Evolutionary conservation across 2,113 vertebrate species (phyloP).

Genomic region (Dunckerocampus dactyliophorus): DNA sequence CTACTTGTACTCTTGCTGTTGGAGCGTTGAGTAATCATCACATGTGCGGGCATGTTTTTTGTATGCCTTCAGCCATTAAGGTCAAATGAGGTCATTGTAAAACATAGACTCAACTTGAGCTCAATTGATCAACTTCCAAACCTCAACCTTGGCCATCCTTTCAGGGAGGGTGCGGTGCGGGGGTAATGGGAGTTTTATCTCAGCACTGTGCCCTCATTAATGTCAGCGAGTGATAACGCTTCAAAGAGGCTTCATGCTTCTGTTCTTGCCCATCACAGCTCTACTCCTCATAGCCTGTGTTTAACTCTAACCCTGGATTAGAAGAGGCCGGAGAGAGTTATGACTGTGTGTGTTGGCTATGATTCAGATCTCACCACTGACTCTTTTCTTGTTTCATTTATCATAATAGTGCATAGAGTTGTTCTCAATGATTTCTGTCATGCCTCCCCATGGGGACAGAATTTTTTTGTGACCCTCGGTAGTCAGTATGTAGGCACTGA

Average conservation of each 20-base stretch:
- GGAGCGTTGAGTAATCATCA: conserved; percentile 37
- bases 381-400: background rate
- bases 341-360: conserved; percentile 19
- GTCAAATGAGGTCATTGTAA: conserved; percentile 55
- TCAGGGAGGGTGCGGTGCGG: conserved; percentile 35
- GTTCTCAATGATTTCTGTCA: too few species aligned
- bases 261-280: conserved; percentile 45
- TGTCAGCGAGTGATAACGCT: conserved; percentile 61
- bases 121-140: conserved; percentile 54
- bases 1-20: conserved; percentile 18
- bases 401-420: background rate
- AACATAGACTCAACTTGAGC: conserved; percentile 44
- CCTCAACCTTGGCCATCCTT: conserved; percentile 41
- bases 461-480: too few species aligned
- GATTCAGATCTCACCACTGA: conserved; percentile 2
- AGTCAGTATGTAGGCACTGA: too few species aligned
- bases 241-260: conserved; percentile 52
- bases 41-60: conserved; percentile 47
- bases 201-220: conserved; percentile 59
- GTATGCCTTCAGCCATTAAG: conserved; percentile 10
- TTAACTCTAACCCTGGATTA: conserved; percentile 49
- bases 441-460: too few species aligned
- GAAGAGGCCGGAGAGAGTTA: conserved; percentile 28
- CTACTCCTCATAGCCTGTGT: conserved; percentile 44
- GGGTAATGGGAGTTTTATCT: conserved; percentile 57